Evolutionary conservation across 2,888 invertebrate genomes (phyloP), one percentile per base, ranked within the genome.

Genomic region (Ophion costatus): DNA sequence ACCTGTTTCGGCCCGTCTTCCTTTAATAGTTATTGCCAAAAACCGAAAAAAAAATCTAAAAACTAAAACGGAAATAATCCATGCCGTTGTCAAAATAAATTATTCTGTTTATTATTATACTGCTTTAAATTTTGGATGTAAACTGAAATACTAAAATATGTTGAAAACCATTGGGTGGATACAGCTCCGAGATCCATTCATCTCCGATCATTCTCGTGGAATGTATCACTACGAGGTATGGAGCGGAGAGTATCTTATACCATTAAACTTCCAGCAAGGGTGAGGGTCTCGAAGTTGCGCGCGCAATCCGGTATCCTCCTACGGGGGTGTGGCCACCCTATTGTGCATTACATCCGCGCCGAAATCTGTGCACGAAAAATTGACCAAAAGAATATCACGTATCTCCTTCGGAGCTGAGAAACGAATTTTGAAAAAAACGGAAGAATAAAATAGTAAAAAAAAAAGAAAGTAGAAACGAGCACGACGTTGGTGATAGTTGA

Each of bases 281-380:
- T 82, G 75, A 57, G 73, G 82, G 63, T 73, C 75, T 63, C n/a
- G 10, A 10, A 11, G 67, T 76, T 91, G 91, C 90, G 91, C 91
- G 91, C 91, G 91, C 91, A 89, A 14, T 80, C 67, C 33, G 38
- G 87, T 89, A 83, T 83, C 91, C 89, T 88, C 90, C 90, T 90
- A 81, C 88, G 85, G 88, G 89, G 91, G 91, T 91, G 90, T 91
- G 90, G 91, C 90, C 88, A 90, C 80, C 85, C 86, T 88, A 84
- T 84, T 83, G 33, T 11, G 57, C 64, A 69, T 74, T 51, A 22
- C 42, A 51, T 63, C 66, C 63, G 78, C 82, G 63, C 67, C 80
- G 82, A 76, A 85, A 82, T 85, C 83, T 82, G 86, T 84, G 84
- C 74, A 76, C 66, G 70, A 83, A 83, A 87, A 85, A 70, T 81